These are phyloP conservation scores for Brachionus paranguensis DNA, from an alignment of 1,140 invertebrate genomes.

Conservation along the genomic window DNA sequence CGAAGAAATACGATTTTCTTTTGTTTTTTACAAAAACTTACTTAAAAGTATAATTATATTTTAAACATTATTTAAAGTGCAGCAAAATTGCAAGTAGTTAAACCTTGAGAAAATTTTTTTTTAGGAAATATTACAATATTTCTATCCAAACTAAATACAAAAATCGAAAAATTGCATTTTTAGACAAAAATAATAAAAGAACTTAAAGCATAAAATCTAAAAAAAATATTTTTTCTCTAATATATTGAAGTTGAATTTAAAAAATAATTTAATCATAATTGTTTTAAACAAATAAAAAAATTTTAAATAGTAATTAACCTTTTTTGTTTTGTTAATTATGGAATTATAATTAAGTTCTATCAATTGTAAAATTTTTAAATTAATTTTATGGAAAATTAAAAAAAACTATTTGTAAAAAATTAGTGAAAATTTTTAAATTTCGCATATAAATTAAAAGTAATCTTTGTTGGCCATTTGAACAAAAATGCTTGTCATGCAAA, in stretches of 20 bases:
- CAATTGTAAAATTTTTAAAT: not conserved
- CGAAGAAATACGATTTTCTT: no score
- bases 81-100: no score
- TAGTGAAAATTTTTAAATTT: not conserved
- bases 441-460: not conserved
- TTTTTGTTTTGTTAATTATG: not conserved
- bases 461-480: not conserved
- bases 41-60: no score
- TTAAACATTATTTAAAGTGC: no score
- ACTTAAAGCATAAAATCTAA: no score
- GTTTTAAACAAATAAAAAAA: not conserved
- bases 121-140: no score
- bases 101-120: no score
- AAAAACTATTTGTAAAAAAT: not conserved
- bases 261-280: not conserved
- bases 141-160: no score
- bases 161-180: no score
- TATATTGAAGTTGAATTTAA: not conserved
- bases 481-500: not conserved
- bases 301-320: not conserved
- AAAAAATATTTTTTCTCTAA: no score
- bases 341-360: not conserved
- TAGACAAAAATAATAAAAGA: no score
- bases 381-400: not conserved
- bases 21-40: no score